Evolutionary conservation across 2,888 invertebrate species (phyloP), one percentile per base, ranked within the genome.

Genomic region (Trichacis sp.): DNA sequence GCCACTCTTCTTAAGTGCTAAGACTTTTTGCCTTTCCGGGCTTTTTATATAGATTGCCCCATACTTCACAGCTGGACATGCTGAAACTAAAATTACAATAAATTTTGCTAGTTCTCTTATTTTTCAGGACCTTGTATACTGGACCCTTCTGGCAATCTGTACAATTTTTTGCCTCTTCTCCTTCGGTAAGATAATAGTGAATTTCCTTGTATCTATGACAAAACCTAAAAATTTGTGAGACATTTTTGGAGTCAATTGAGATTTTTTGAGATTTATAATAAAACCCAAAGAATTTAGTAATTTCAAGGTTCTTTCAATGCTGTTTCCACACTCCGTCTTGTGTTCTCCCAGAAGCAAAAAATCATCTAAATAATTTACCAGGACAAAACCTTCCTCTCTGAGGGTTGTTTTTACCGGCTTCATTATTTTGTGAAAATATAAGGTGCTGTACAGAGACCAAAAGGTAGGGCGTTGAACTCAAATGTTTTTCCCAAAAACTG

Each of bases 381-480:
- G 67, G 0, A 50, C 1, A 2, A 58, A 50, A 9, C 64, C 59
- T 38, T 47, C 2, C 6, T 20, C 15, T 20, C 68, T 36, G 8
- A 68, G 43, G 2, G 33, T 1, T 4, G 33, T 12, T 1, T 53
- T 8, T 1, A 64, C 40, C 11, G 64, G 64, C 40, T 70, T 70
- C n/a, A 70, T 18, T 2, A 65, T 11, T 43, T 67, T 70, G 69
- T 70, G 38, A 70, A 68, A 2, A 64, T 12, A 20, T 19, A 59
- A 3, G 66, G 60, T 1, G 66, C 64, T 20, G 55, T 42, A 38
- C 29, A 56, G 1, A 71, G n/a, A n/a, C n/a, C n/a, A n/a, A n/a
- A n/a, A n/a, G n/a, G n/a, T n/a, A n/a, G n/a, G n/a, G n/a, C n/a
- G 38, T 50, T 60, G 46, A 69, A 71, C 48, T 68, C 66, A 20